Evolutionary conservation across 2,888 invertebrate genomes (phyloP), one percentile per base, ranked within the genome.

Genomic region (Drosophila helvetica): DNA sequence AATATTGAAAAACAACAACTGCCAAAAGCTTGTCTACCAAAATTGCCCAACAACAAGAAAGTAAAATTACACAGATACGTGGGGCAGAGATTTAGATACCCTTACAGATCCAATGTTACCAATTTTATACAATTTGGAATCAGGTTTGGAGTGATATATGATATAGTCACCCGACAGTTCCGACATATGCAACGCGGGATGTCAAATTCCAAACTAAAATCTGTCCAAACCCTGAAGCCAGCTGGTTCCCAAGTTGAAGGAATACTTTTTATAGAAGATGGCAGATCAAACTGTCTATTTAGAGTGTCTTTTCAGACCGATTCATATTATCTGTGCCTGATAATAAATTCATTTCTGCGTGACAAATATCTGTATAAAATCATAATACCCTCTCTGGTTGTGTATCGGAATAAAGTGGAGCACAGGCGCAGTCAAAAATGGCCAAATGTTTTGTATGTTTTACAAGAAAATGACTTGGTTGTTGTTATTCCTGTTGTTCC

Each of bases 381-480:
- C 38, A 2, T 7, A 1, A 38, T 38, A n/a, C 38, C 38, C 15
- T 38, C 10, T 27, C 12, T n/a, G 15, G 15, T 2, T 38, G 7
- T 15, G 38, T 43, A 56, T 42, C 45, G 46, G 45, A 57, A 48
- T 62, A 70, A 60, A 60, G 42, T 33, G n/a, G 55, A 61, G 56
- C 69, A 69, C 45, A 51, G 60, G 43, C 42, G 30, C 46, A 56
- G 54, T 30, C 33, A 51, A 56, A 66, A 65, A 55, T 63, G n/a
- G 56, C 43, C 51, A 55, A 64, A 61, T 59, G 68, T 62, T 67
- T 65, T 75, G 69, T 67, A 55, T 76, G 72, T 61, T 79, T 72
- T 56, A 74, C 74, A 74, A 63, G 56, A 58, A 43, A 74, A 59
- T 68, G 68, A 74, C 54, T 75, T 69, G 59, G 67, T 68, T 74